phyloP scores from a whole-genome alignment of 2,888 invertebrate species.

The Micropterix aruncella region DNA sequence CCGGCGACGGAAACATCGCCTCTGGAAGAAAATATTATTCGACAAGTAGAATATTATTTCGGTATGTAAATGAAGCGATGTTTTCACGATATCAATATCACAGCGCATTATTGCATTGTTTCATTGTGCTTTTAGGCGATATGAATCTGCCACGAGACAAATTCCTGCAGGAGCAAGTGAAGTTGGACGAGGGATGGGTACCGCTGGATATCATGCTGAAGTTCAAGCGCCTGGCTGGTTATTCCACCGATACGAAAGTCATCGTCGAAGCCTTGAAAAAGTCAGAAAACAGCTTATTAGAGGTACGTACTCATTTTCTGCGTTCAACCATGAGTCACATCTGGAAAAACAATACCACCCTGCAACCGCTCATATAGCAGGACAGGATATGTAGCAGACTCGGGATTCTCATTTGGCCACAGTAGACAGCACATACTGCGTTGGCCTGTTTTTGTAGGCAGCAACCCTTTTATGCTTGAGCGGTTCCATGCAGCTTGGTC shows the following conservation, averaged over 20 bases:
- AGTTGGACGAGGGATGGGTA: slow-evolving; percentile 85
- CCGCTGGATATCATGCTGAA: slow-evolving; percentile 68
- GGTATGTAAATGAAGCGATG: slow-evolving; percentile 16
- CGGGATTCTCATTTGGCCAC: too few relatives aligned
- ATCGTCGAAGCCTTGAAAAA: slow-evolving; percentile 65
- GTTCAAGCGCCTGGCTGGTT: slow-evolving; percentile 71
- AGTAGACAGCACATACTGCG: too few relatives aligned
- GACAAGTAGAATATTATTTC: slow-evolving; percentile 53
- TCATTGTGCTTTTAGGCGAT: slow-evolving; percentile 59
- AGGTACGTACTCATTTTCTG: slow-evolving; percentile 45
- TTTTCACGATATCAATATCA: neutral
- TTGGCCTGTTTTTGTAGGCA: too few relatives aligned
- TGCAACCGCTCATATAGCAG: too few relatives aligned
- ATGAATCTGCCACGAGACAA: slow-evolving; percentile 84
- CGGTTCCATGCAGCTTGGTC: too few relatives aligned
- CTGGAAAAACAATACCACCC: too few relatives aligned
- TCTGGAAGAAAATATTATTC: slow-evolving; percentile 47
- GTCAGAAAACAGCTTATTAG: slow-evolving; percentile 56
- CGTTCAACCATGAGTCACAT: neutral
- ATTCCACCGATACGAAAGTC: slow-evolving; percentile 51
- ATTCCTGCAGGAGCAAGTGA: slow-evolving; percentile 78
- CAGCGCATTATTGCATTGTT: neutral
- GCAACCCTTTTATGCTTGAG: too few relatives aligned
- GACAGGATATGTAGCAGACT: too few relatives aligned
- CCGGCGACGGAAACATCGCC: slow-evolving; percentile 15